phyloP scores from a whole-genome alignment of 2,888 invertebrate species.

The Eutolmus rufibarbis region DNA sequence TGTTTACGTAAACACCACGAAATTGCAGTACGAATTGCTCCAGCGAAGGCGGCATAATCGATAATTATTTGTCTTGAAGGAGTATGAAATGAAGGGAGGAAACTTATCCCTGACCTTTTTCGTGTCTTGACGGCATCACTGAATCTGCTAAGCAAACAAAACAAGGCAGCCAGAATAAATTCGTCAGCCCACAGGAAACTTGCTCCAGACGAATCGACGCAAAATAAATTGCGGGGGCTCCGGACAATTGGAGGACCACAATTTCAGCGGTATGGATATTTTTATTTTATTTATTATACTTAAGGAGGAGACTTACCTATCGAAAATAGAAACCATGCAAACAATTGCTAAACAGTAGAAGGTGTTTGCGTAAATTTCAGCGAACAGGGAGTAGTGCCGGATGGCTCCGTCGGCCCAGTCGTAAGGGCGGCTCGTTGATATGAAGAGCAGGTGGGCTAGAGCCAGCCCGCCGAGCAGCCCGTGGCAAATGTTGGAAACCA shows the following conservation, averaged over 20 bases:
- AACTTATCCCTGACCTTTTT: neutral
- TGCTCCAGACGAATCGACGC: neutral
- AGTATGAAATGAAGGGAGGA: neutral
- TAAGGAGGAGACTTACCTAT: constrained; percentile 62
- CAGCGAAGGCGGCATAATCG: neutral
- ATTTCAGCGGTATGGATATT: neutral
- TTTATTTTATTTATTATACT: neutral
- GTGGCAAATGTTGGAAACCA: constrained; percentile 66
- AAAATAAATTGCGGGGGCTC: neutral
- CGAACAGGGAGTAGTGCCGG: constrained; percentile 61
- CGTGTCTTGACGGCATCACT: neutral
- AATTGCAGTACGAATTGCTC: neutral
- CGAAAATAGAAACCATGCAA: constrained; percentile 67
- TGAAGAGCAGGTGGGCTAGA: constrained; percentile 61
- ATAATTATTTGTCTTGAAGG: neutral
- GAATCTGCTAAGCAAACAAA: neutral
- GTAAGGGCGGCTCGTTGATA: constrained; percentile 60
- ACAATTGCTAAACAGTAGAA: constrained; percentile 66
- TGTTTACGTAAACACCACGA: neutral
- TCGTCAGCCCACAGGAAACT: neutral
- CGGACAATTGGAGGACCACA: neutral
- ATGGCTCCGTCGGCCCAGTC: constrained; percentile 60
- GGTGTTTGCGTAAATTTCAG: constrained; percentile 61
- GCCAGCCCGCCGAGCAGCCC: constrained; percentile 67
- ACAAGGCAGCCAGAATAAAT: neutral